Evolutionary conservation across 2,113 vertebrate genomes (phyloP).

Genomic region (Tragelaphus imberbis): DNA sequence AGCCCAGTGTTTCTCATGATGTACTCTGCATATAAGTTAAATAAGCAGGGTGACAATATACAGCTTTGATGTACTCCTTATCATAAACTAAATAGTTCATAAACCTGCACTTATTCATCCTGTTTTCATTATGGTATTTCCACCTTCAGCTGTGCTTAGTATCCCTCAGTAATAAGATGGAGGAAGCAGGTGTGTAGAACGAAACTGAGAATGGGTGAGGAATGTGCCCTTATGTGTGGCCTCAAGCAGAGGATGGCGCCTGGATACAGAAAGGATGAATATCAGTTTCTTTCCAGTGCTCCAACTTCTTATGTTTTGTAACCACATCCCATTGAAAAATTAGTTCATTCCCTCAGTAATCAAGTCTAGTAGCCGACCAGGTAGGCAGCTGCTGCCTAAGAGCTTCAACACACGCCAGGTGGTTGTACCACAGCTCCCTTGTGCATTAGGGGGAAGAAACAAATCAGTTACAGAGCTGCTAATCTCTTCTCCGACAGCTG

Average conservation of each 20-base stretch:
- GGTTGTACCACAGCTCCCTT: slow-evolving; percentile 24
- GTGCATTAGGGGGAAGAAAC: slow-evolving; percentile 52
- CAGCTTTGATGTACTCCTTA: neutral
- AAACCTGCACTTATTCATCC: neutral
- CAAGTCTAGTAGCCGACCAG: slow-evolving; percentile 42
- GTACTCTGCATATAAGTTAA: neutral
- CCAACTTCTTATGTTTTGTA: slow-evolving; percentile 17
- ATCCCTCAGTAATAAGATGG: neutral
- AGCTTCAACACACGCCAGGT: slow-evolving; percentile 42
- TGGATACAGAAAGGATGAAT: neutral
- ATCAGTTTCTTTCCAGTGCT: neutral
- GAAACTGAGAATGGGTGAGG: neutral
- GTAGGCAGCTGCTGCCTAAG: slow-evolving; percentile 60
- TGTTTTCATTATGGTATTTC: neutral
- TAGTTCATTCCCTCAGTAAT: slow-evolving; percentile 28
- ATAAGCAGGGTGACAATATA: neutral
- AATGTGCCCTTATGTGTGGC: neutral
- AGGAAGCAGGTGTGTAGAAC: neutral
- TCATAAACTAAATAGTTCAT: neutral
- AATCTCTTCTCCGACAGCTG: slow-evolving; percentile 65
- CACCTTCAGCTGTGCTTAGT: neutral
- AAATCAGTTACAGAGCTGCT: slow-evolving; percentile 61
- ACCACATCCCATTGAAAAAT: slow-evolving; percentile 15
- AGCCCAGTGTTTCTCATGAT: neutral
- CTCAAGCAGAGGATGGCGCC: neutral